A percentile compares a stretch with the other conserved stretches of the same genome.
Conservation (phyloP, 2,113 vertebrate genomes). For the Ammodytes marinus region DNA sequence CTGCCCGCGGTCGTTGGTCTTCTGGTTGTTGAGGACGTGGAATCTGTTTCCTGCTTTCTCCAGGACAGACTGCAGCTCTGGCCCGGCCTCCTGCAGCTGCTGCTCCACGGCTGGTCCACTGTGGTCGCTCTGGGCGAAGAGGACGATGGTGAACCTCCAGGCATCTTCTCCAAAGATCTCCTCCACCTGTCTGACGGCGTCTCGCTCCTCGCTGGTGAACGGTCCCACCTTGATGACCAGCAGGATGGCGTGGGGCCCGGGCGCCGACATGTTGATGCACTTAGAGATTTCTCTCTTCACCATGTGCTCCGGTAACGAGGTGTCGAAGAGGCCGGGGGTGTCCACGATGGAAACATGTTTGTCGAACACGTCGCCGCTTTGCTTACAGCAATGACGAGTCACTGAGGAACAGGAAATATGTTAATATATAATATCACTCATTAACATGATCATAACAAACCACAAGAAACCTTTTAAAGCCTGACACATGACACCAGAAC, state of each 20-base stretch:
- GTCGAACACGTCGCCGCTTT: not conserved
- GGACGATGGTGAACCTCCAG: constrained; percentile 41
- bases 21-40: constrained; percentile 43
- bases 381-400: constrained; percentile 8
- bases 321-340: constrained; percentile 50
- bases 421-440: not conserved
- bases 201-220: not conserved
- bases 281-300: constrained; percentile 30
- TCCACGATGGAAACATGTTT: constrained; percentile 22
- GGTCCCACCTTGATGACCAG: constrained; percentile 41
- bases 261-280: constrained; percentile 54
- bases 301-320: not conserved
- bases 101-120: not conserved
- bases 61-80: constrained; percentile 32
- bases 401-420: constrained; percentile 16
- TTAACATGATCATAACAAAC: not conserved
- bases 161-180: constrained; percentile 35
- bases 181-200: constrained; percentile 23
- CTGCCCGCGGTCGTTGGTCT: constrained; percentile 7
- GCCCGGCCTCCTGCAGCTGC: not conserved
- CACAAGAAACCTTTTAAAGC: too few species aligned
- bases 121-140: constrained; percentile 40
- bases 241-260: constrained; percentile 58
- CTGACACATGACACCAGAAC: too few species aligned
- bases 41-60: constrained; percentile 20